Evolutionary conservation across 2,797 vertebrate genomes (phyloP), one percentile per base, ranked within the genome.

Genomic region (Danio albolineatus): DNA sequence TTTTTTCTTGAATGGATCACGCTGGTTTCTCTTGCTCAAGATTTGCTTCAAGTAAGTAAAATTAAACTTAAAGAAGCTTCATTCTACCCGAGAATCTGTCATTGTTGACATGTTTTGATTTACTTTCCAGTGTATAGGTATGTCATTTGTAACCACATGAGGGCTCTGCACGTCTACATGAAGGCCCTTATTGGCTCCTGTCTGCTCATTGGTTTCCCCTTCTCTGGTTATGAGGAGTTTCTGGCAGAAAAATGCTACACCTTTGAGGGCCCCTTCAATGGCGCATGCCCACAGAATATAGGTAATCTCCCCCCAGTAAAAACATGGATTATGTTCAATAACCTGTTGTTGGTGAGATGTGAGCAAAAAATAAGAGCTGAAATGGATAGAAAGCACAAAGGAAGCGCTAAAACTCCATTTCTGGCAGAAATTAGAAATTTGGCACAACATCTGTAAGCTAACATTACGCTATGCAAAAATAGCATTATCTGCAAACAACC

Each of bases 131-230:
- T 96, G 83, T 98, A 97, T 19, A 91, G 89, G 14, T 96, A 96
- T 79, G 88, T 98, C 82, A 96, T 98, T 81, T 99, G 98, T 14
- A 97, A 99, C 93, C 98, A 99, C 92, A 97, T 98, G 96, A 96
- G 97, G 88, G 97, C 97, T 5, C 90, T 98, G 80, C 85, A 95
- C 19, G 94, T 98, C 89, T 99, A 97, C 87, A 90, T 97, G 87
- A 98, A 93, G 7, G 94, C 95, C 2, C 82, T 99, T 83, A 94
- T 91, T 46, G 79, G 93, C 2, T 89, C 93, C 3, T 99, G 98
- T 79, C 84, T 88, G 0, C 13, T 97, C 0, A 2, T 83, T 59
- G 98, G 95, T 0, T 94, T 98, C 86, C 96, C 96, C 0, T 99
- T 97, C 80, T 57, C 80, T 78, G 95, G 82, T 82, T 95, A 97